phyloP scores from a whole-genome alignment of 2,113 vertebrate genomes.

The Oceanites oceanicus region DNA sequence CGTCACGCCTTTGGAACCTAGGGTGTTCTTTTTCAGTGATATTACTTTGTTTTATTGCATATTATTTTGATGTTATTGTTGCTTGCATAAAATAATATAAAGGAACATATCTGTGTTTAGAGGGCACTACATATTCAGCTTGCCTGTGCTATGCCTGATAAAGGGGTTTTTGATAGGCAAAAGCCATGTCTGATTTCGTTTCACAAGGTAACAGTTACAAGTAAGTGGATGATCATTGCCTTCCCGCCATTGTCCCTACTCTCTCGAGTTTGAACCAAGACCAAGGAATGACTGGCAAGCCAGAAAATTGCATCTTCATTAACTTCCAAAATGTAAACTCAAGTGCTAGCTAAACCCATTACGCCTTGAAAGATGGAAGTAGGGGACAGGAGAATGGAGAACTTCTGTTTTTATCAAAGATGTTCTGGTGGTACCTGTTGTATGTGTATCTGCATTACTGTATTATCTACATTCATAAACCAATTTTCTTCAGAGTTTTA shows the following conservation, averaged over 20 bases:
- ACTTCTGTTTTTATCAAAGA: neutral
- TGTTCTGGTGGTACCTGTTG: neutral
- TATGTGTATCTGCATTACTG: neutral
- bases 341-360: neutral
- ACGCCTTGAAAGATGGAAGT: neutral
- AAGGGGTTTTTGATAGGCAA: neutral
- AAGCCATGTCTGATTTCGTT: neutral
- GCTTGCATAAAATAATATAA: neutral
- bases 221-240: neutral
- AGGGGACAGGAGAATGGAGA: neutral
- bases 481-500: neutral
- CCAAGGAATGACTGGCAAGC: neutral
- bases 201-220: neutral
- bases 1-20: neutral
- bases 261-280: neutral
- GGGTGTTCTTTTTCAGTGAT: neutral
- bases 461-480: neutral
- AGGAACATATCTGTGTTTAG: neutral
- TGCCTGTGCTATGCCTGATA: neutral
- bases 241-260: neutral
- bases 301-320: neutral
- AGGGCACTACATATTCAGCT: neutral
- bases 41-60: neutral
- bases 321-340: neutral
- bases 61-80: neutral